Conservation (phyloP, 1,140 invertebrate genomes). For the Berghia stephanieae region DNA sequence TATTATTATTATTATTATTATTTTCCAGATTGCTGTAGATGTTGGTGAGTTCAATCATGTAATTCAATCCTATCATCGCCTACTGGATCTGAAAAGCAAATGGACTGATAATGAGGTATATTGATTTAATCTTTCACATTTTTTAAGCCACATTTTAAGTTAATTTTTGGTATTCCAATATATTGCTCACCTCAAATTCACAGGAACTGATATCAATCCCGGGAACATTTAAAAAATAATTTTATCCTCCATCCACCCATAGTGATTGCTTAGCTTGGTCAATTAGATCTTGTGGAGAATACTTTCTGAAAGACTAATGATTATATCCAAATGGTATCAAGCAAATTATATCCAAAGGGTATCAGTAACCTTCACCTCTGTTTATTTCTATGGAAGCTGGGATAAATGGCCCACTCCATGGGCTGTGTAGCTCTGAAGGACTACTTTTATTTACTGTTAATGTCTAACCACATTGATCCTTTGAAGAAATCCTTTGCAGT, state of each 20-base stretch:
- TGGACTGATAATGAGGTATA: conserved; percentile 78
- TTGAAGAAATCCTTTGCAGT: too few relatives aligned
- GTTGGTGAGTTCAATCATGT: conserved; percentile 72
- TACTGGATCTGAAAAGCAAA: conserved; percentile 83
- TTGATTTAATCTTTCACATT: neutral
- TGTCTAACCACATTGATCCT: too few relatives aligned
- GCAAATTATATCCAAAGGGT: too few relatives aligned
- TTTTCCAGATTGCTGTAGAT: conserved; percentile 59
- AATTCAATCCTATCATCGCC: conserved; percentile 83
- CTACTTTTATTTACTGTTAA: too few relatives aligned
- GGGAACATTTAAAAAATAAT: neutral
- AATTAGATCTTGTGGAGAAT: neutral
- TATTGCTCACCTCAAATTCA: neutral
- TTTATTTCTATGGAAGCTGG: too few relatives aligned
- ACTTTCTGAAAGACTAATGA: too few relatives aligned
- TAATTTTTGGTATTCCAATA: neutral
- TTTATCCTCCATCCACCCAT: neutral
- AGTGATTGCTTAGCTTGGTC: neutral
- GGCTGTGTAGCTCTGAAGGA: too few relatives aligned
- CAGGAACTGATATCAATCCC: neutral
- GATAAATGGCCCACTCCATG: too few relatives aligned
- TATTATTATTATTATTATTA: neutral
- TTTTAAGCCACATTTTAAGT: neutral
- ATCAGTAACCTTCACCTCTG: too few relatives aligned
- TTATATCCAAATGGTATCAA: too few relatives aligned